Conservation (phyloP, 2,113 vertebrate species). For the Nerophis lumbriciformis region DNA sequence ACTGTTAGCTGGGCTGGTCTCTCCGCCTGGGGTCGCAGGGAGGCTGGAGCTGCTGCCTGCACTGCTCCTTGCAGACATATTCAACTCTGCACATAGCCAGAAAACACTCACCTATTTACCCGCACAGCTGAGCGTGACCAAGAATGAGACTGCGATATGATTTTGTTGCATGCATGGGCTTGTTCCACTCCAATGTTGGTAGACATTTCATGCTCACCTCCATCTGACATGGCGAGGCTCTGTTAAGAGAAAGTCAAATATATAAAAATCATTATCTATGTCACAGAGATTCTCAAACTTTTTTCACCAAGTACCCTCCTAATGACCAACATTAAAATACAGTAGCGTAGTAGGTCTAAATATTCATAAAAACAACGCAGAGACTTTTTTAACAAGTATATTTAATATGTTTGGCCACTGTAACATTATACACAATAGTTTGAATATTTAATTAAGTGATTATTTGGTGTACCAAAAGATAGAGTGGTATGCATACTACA, state of each 20-base stretch:
- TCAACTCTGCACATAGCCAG: constrained; percentile 63
- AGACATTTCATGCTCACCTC: constrained; percentile 67
- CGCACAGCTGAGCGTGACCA: constrained; percentile 8
- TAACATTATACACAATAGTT: too few relatives aligned
- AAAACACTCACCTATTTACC: constrained; percentile 41
- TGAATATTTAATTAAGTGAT: too few relatives aligned
- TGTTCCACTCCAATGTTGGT: constrained; percentile 17
- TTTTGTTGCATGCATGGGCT: constrained; percentile 39
- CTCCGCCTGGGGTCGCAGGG: constrained; percentile 72
- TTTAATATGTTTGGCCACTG: too few relatives aligned
- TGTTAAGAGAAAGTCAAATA: constrained; percentile 52
- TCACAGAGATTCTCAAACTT: too few relatives aligned
- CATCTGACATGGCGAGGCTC: constrained; percentile 77
- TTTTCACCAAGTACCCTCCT: too few relatives aligned
- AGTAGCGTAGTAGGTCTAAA: too few relatives aligned
- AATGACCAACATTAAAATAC: too few relatives aligned
- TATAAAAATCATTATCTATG: too few relatives aligned
- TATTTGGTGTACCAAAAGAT: too few relatives aligned
- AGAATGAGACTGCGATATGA: constrained; percentile 19
- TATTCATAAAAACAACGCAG: too few relatives aligned
- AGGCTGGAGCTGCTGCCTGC: constrained; percentile 79
- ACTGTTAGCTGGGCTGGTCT: constrained; percentile 61
- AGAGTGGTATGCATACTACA: too few relatives aligned
- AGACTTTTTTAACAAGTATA: too few relatives aligned
- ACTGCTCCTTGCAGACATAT: constrained; percentile 57